Evolutionary conservation across 2,888 invertebrate genomes (phyloP).

Genomic region (Eustalomyia histrio): DNA sequence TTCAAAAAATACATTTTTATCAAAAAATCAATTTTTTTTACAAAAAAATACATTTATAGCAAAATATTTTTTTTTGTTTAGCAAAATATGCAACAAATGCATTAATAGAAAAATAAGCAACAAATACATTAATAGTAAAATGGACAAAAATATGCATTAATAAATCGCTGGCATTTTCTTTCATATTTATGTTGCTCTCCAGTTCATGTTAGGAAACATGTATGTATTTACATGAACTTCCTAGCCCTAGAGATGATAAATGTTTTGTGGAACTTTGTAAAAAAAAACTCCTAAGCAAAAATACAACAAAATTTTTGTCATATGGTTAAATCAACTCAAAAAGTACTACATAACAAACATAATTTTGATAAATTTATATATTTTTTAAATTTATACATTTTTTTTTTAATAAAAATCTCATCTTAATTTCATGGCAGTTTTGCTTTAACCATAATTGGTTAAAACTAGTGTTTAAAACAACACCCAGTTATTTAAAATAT

Average conservation of each 20-base stretch:
- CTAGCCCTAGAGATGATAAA: neutral
- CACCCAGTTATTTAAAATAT: slow-evolving; percentile 34
- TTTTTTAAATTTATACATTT: neutral
- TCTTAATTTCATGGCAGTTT: slow-evolving; percentile 22
- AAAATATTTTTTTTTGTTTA: no score
- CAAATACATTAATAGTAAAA: no score
- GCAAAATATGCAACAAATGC: no score
- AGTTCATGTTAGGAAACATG: no score
- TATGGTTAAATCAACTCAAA: slow-evolving; percentile 26
- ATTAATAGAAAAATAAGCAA: no score
- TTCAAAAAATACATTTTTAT: no score
- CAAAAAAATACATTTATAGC: no score
- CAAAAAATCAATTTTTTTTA: no score
- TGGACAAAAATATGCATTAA: no score
- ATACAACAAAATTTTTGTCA: neutral
- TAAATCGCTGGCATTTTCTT: no score
- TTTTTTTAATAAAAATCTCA: slow-evolving; percentile 17
- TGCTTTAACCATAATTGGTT: slow-evolving; percentile 30
- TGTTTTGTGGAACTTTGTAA: neutral
- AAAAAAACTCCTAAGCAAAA: slow-evolving; percentile 9
- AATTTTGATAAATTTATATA: slow-evolving; percentile 19
- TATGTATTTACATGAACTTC: no score
- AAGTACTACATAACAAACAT: neutral
- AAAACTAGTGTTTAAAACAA: slow-evolving; percentile 21
- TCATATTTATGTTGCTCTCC: no score